Percentiles rank a stretch among this genome's conserved stretches.
These are phyloP conservation scores for Philereme transversata DNA, from an alignment of 2,888 invertebrate genomes.

Conservation along the genomic window DNA sequence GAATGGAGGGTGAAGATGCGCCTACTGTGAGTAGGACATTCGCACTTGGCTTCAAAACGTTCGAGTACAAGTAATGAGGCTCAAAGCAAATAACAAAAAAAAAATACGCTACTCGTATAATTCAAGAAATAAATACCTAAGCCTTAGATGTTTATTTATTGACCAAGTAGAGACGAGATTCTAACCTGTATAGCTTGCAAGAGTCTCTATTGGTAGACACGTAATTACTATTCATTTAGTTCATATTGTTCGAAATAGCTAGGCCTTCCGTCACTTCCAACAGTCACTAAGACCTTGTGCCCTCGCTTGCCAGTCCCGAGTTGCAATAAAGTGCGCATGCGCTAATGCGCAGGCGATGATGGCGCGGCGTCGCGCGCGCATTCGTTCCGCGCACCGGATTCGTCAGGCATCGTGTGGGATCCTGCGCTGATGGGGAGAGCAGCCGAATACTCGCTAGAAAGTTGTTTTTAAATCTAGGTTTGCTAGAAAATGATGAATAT, in stretches of 20 bases:
- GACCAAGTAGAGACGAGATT: too few relatives aligned
- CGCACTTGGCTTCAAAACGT: not conserved
- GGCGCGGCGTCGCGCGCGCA: slow-evolving; percentile 36
- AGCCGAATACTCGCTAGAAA: not conserved
- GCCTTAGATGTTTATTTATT: too few relatives aligned
- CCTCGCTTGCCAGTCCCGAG: not conserved
- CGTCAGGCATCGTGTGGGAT: slow-evolving; percentile 62
- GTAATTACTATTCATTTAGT: too few relatives aligned
- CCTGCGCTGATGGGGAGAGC: slow-evolving; percentile 7
- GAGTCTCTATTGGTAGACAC: too few relatives aligned
- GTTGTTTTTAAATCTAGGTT: not conserved
- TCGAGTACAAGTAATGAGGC: not conserved
- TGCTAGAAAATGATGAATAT: not conserved
- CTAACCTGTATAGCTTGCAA: too few relatives aligned
- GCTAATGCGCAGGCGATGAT: slow-evolving; percentile 36
- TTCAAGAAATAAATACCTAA: too few relatives aligned
- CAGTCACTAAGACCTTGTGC: not conserved
- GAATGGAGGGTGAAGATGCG: not conserved
- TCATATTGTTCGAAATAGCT: too few relatives aligned
- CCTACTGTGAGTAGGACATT: not conserved
- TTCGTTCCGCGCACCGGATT: slow-evolving; percentile 64
- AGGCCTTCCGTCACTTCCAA: not conserved
- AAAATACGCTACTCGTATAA: not conserved
- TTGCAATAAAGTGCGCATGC: slow-evolving; percentile 50
- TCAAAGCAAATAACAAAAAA: not conserved